Percentiles rank a stretch among this genome's conserved stretches.
Evolutionary conservation across 2,888 invertebrate species (phyloP).

Genomic region (Alcis repandata): DNA sequence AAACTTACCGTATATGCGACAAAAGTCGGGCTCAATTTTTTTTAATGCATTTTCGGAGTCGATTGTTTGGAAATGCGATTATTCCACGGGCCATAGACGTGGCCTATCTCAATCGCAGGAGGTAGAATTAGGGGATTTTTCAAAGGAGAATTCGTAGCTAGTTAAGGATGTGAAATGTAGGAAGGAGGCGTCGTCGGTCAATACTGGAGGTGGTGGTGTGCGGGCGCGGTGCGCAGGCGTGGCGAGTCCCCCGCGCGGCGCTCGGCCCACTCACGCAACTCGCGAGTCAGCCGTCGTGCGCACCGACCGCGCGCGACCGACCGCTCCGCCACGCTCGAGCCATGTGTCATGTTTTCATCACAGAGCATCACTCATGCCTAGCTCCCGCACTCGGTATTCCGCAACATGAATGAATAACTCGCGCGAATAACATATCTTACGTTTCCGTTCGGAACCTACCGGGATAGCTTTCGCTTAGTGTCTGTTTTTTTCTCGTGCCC

Average conservation of each 20-base stretch:
- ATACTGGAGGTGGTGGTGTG: constrained; percentile 84
- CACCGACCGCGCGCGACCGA: constrained; percentile 79
- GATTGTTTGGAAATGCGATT: constrained; percentile 48
- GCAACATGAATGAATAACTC: constrained; percentile 71
- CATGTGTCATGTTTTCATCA: constrained; percentile 86
- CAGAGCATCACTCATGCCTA: constrained; percentile 71
- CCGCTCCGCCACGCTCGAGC: constrained; percentile 68
- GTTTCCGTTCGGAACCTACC: constrained; percentile 52
- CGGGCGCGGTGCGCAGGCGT: constrained; percentile 80
- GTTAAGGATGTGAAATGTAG: constrained; percentile 85
- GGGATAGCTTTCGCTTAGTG: constrained; percentile 77
- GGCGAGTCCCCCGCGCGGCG: constrained; percentile 64
- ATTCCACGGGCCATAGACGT: constrained; percentile 66
- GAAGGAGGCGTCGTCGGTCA: constrained; percentile 86
- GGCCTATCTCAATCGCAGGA: constrained; percentile 77
- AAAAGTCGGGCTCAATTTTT: background rate
- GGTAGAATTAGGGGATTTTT: constrained; percentile 81
- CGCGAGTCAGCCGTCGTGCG: constrained; percentile 84
- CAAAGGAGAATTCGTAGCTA: constrained; percentile 82
- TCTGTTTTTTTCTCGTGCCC: constrained; percentile 83
- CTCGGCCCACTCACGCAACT: constrained; percentile 79
- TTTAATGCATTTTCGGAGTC: constrained; percentile 18
- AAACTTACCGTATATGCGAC: constrained; percentile 12
- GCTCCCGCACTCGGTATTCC: constrained; percentile 58
- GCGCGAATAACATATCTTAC: constrained; percentile 53